Evolutionary conservation across 2,888 invertebrate species (phyloP).

Genomic region (Aquatica leii): DNA sequence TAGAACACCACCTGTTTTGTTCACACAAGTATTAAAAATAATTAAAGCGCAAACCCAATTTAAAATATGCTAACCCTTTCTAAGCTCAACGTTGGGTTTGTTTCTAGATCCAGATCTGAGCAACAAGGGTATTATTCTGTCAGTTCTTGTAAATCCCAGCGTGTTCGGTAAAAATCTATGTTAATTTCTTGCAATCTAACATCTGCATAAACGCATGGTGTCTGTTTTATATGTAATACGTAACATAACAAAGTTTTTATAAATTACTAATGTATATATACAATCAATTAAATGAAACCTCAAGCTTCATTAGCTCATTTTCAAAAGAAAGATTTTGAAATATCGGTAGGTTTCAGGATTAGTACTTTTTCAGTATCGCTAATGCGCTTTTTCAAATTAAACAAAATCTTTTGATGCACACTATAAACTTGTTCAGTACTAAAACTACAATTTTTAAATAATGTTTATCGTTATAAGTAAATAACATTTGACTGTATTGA

Average conservation of each 20-base stretch:
- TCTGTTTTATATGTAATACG: too few species aligned
- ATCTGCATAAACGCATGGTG: too few species aligned
- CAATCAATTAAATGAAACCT: too few species aligned
- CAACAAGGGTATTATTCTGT: conserved; percentile 19
- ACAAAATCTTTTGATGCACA: conserved; percentile 1
- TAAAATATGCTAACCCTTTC: conserved; percentile 15
- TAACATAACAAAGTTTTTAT: too few species aligned
- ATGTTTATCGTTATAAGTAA: background rate
- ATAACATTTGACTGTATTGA: background rate
- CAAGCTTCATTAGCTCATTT: too few species aligned
- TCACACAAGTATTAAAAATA: conserved; percentile 22
- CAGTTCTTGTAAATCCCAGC: conserved; percentile 15
- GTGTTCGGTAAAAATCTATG: conserved; percentile 11
- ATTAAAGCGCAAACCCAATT: conserved; percentile 13
- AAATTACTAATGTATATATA: too few species aligned
- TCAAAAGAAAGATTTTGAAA: background rate
- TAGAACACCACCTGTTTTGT: conserved; percentile 13
- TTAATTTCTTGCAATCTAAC: conserved; percentile 14
- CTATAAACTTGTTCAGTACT: too few species aligned
- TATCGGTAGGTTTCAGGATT: background rate
- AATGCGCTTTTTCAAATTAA: background rate
- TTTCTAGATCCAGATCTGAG: conserved; percentile 8
- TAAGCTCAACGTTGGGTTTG: conserved; percentile 13
- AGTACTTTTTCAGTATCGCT: background rate
- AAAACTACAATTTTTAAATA: too few species aligned